Conservation (phyloP, 2,113 vertebrate genomes). For the Motacilla tschutschensis region DNA sequence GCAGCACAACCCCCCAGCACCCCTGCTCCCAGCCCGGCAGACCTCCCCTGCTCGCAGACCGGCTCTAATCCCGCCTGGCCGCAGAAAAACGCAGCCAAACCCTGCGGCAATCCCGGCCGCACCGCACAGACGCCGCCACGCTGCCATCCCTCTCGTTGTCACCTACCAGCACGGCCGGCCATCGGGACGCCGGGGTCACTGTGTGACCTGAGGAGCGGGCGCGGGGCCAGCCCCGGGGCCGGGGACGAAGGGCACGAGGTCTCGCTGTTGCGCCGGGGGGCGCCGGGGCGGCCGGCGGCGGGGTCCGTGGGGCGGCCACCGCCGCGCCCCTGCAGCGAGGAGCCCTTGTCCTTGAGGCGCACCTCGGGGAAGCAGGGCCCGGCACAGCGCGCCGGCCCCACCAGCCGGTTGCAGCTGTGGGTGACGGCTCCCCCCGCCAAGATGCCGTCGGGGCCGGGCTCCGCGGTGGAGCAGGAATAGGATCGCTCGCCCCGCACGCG, state of each 20-base stretch:
- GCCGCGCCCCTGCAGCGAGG: conserved; percentile 29
- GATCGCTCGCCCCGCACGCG: conserved; percentile 86
- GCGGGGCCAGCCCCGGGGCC: conserved; percentile 10
- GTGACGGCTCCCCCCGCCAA: conserved; percentile 62
- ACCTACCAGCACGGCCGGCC: conserved; percentile 73
- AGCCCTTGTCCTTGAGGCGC: conserved; percentile 67
- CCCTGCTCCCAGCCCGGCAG: neutral
- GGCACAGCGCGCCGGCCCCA: conserved; percentile 60
- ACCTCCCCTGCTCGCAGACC: neutral
- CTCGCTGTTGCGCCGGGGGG: conserved; percentile 69
- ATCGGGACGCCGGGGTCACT: conserved; percentile 87
- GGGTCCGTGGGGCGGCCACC: neutral
- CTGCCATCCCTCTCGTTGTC: fast-evolving
- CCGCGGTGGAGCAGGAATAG: conserved; percentile 90
- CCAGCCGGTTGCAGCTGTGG: conserved; percentile 90
- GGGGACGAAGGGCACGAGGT: conserved; percentile 71
- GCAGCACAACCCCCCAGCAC: neutral
- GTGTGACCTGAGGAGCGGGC: conserved; percentile 81
- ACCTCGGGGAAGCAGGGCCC: conserved; percentile 83
- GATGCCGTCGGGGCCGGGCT: conserved; percentile 56
- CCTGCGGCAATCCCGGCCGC: fast-evolving
- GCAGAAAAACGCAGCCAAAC: fast-evolving
- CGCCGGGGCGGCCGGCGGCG: neutral
- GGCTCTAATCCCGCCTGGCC: neutral
- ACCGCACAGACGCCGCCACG: fast-evolving